Evolutionary conservation across 2,113 vertebrate species (phyloP).

Genomic region (Sterna hirundo): DNA sequence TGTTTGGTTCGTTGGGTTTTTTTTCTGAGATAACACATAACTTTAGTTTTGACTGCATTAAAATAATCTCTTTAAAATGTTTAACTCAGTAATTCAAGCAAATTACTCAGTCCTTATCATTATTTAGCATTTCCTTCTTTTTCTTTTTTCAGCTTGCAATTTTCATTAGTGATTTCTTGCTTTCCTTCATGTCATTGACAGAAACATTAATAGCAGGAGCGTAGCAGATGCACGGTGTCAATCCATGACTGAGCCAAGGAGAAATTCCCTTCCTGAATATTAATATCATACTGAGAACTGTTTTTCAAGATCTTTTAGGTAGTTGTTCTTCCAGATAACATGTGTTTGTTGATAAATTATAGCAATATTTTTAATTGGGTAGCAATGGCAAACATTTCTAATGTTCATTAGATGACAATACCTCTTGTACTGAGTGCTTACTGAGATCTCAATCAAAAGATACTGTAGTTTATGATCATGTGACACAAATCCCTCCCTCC

Average conservation of each 20-base stretch:
- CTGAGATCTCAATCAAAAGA: neutral
- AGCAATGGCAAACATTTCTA: neutral
- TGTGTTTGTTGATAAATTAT: neutral
- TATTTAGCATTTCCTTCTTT: neutral
- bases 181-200: neutral
- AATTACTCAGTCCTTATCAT: neutral
- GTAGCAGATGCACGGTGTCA: neutral
- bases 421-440: neutral
- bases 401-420: neutral
- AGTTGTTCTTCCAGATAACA: neutral
- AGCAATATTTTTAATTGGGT: neutral
- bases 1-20: neutral
- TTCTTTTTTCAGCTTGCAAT: neutral
- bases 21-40: neutral
- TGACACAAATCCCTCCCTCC: neutral
- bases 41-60: neutral
- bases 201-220: neutral
- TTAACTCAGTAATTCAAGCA: neutral
- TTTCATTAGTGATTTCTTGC: neutral
- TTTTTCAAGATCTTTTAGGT: neutral
- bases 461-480: neutral
- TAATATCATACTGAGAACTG: neutral
- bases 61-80: neutral
- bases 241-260: neutral
- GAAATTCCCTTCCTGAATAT: neutral